Conservation (phyloP, 1,140 invertebrate genomes). For the Drosophila baimaii region DNA sequence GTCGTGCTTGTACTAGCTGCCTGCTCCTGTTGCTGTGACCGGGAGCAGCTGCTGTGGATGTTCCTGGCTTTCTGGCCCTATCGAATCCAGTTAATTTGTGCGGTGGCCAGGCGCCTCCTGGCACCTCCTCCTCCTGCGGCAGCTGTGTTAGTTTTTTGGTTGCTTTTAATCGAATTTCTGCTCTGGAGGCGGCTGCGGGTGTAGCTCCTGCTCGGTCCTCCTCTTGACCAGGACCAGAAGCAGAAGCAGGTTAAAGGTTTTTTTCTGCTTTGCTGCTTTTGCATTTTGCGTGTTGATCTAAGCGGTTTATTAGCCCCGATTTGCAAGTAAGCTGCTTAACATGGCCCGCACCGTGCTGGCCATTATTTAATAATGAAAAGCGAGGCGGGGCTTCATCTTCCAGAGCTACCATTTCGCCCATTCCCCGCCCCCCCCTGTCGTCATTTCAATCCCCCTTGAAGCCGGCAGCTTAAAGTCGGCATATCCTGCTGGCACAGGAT, state of each 20-base stretch:
- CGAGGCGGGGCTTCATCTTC: conserved; percentile 5
- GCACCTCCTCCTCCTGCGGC: conserved; percentile 5
- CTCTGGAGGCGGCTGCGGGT: conserved; percentile 23
- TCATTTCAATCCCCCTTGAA: not conserved
- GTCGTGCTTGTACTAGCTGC: conserved; percentile 5
- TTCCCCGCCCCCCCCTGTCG: not conserved
- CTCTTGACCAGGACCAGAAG: conserved; percentile 13
- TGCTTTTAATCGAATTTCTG: conserved; percentile 56
- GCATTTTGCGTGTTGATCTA: conserved; percentile 57
- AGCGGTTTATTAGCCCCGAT: conserved; percentile 57
- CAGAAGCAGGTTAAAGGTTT: conserved; percentile 42
- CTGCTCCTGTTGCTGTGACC: conserved; percentile 34
- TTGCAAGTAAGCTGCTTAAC: conserved; percentile 50
- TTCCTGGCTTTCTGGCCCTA: conserved; percentile 44
- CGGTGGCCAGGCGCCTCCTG: conserved; percentile 25
- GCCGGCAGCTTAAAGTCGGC: conserved; percentile 18
- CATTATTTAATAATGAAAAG: conserved; percentile 55
- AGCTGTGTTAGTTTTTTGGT: conserved; percentile 52
- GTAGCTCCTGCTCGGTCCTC: no score
- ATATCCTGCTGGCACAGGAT: conserved; percentile 34
- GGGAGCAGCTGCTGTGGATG: conserved; percentile 43
- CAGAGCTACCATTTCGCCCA: not conserved
- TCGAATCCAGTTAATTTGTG: conserved; percentile 66
- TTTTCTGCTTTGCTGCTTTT: conserved; percentile 27
- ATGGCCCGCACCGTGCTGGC: conserved; percentile 13